These are phyloP conservation scores for Chorisops tibialis DNA, from an alignment of 2,888 invertebrate species.

Conservation along the genomic window DNA sequence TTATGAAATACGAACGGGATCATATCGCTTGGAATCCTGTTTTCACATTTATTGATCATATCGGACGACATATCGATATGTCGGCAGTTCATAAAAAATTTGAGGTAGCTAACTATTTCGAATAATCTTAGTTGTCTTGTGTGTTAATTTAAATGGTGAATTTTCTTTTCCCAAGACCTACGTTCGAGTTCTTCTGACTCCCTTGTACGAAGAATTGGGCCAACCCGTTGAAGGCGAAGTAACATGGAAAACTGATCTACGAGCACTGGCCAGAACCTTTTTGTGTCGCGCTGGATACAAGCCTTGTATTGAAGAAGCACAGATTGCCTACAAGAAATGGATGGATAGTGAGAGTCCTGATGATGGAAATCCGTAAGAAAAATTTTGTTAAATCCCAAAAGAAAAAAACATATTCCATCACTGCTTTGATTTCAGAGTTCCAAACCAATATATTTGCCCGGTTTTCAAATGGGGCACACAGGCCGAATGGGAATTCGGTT, in stretches of 20 bases:
- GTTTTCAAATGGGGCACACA: slow-evolving; percentile 78
- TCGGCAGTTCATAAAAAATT: slow-evolving; percentile 66
- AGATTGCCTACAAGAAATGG: slow-evolving; percentile 70
- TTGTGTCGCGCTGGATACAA: slow-evolving; percentile 72
- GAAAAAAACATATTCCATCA: not conserved
- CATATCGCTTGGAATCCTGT: slow-evolving; percentile 80
- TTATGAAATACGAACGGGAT: slow-evolving; percentile 68
- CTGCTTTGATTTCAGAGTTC: slow-evolving; percentile 58
- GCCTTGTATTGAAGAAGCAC: slow-evolving; percentile 74
- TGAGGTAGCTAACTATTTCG: slow-evolving; percentile 56
- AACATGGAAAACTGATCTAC: slow-evolving; percentile 64
- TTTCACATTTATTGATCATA: slow-evolving; percentile 78
- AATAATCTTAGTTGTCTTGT: not conserved
- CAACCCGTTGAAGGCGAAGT: slow-evolving; percentile 59
- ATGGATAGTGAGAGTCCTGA: slow-evolving; percentile 70
- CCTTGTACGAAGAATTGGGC: slow-evolving; percentile 68
- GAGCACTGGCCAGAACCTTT: slow-evolving; percentile 66
- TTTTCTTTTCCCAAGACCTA: slow-evolving; percentile 59
- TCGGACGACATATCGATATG: slow-evolving; percentile 69
- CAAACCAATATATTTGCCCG: slow-evolving; percentile 74
- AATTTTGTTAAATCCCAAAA: slow-evolving; percentile 8
- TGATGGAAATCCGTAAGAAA: slow-evolving; percentile 72
- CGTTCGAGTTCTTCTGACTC: slow-evolving; percentile 64
- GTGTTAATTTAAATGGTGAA: not conserved
- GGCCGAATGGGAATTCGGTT: slow-evolving; percentile 79